phyloP scores from a whole-genome alignment of 1,140 invertebrate species.

The Leptinotarsa undecemlineata region DNA sequence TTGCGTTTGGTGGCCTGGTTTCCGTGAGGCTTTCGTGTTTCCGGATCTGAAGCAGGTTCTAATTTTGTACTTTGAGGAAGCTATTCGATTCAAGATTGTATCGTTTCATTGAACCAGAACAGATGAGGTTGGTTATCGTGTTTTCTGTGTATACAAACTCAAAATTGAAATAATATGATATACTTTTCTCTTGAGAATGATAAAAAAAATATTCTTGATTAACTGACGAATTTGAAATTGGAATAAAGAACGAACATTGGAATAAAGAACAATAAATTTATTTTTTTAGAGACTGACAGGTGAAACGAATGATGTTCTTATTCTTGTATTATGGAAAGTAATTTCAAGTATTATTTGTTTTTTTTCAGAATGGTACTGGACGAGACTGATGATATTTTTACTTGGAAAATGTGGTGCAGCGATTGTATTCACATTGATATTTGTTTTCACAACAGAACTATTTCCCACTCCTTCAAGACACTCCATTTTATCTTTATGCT shows the following conservation, averaged over 20 bases:
- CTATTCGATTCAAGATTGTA: no score
- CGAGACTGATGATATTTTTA: conserved; percentile 62
- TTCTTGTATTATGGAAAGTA: not conserved
- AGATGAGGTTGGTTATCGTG: no score
- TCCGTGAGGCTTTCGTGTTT: no score
- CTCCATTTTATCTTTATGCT: conserved; percentile 67
- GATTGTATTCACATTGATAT: conserved; percentile 69
- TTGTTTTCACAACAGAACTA: conserved; percentile 73
- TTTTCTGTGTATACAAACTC: no score
- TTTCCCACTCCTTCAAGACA: conserved; percentile 71
- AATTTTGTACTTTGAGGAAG: no score
- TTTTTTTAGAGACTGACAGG: conserved; percentile 62
- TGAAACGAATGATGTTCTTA: conserved; percentile 13
- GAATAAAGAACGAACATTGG: conserved; percentile 52
- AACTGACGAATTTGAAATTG: no score
- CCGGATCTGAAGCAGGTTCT: no score
- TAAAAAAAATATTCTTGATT: no score
- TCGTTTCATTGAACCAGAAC: no score
- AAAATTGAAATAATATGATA: no score
- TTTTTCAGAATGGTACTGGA: conserved; percentile 29
- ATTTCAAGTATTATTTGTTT: not conserved
- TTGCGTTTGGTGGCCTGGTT: no score
- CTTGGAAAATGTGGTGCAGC: conserved; percentile 76
- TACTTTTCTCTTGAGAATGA: no score
- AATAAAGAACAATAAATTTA: conserved; percentile 51